These are phyloP conservation scores for Perizoma flavofasciatum DNA, from an alignment of 2,888 invertebrate species.

Conservation along the genomic window DNA sequence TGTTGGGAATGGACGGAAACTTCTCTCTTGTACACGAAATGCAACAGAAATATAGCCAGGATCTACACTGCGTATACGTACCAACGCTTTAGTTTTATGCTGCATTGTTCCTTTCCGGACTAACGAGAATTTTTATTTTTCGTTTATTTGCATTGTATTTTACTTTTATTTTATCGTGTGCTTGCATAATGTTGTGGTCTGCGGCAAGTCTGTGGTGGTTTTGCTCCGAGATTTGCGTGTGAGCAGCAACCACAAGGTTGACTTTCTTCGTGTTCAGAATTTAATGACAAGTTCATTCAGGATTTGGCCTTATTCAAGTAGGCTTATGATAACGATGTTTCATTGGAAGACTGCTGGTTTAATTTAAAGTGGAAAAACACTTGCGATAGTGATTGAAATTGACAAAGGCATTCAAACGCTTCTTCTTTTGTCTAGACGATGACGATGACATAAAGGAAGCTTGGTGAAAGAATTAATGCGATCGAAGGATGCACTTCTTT, in stretches of 20 bases:
- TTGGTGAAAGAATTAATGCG: too few relatives aligned
- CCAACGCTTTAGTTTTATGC: conserved; percentile 32
- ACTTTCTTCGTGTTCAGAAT: conserved; percentile 33
- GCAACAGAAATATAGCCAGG: too few relatives aligned
- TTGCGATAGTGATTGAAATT: too few relatives aligned
- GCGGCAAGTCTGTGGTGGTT: conserved; percentile 30
- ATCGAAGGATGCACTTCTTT: too few relatives aligned
- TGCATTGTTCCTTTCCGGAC: conserved; percentile 48
- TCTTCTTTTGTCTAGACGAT: too few relatives aligned
- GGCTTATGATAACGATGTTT: not conserved
- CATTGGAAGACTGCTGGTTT: not conserved
- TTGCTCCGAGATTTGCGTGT: conserved; percentile 14
- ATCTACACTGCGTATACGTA: not conserved
- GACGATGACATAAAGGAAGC: too few relatives aligned
- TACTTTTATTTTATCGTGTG: conserved; percentile 23
- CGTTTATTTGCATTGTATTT: conserved; percentile 19
- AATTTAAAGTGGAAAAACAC: too few relatives aligned
- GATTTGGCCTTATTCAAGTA: conserved; percentile 1
- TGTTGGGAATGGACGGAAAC: too few relatives aligned
- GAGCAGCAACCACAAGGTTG: conserved; percentile 31
- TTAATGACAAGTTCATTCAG: conserved; percentile 25
- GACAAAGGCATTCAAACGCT: too few relatives aligned
- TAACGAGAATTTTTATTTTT: conserved; percentile 21
- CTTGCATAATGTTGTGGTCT: conserved; percentile 28
- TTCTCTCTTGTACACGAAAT: too few relatives aligned